phyloP scores from a whole-genome alignment of 2,797 vertebrate genomes.

The Enteromius anoplus region DNA sequence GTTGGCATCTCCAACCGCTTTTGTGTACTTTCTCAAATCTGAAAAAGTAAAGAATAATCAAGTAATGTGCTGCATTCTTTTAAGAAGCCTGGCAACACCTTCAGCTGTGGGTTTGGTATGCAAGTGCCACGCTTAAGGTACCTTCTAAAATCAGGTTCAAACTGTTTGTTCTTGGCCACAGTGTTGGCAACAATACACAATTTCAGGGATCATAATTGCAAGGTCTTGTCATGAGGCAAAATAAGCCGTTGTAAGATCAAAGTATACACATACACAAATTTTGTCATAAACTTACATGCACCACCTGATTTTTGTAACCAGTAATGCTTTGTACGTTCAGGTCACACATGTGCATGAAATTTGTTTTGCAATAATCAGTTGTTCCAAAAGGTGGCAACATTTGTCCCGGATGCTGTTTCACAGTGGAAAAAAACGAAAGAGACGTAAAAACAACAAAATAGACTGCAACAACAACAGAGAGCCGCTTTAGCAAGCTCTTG shows the following conservation, averaged over 20 bases:
- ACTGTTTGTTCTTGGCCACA: neutral
- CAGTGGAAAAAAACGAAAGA: no score
- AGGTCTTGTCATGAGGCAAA: neutral
- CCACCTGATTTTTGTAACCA: no score
- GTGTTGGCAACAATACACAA: neutral
- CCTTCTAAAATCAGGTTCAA: neutral
- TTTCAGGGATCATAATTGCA: neutral
- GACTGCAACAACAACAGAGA: no score
- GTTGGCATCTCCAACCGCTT: neutral
- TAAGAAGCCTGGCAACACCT: neutral
- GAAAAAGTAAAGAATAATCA: neutral
- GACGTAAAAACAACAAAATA: no score
- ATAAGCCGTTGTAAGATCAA: neutral
- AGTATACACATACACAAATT: neutral
- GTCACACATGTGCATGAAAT: no score
- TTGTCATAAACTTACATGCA: no score
- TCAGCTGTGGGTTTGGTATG: neutral
- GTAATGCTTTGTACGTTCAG: no score
- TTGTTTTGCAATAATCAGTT: no score
- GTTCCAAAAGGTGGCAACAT: no score
- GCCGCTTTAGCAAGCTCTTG: no score
- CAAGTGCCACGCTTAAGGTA: neutral
- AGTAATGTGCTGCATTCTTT: constrained; percentile 11
- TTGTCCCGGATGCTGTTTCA: no score
- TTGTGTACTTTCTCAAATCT: constrained; percentile 6